Base-by-base conservation (phyloP, 1,140 invertebrate genomes). In the Rhysida immarginata region DNA sequence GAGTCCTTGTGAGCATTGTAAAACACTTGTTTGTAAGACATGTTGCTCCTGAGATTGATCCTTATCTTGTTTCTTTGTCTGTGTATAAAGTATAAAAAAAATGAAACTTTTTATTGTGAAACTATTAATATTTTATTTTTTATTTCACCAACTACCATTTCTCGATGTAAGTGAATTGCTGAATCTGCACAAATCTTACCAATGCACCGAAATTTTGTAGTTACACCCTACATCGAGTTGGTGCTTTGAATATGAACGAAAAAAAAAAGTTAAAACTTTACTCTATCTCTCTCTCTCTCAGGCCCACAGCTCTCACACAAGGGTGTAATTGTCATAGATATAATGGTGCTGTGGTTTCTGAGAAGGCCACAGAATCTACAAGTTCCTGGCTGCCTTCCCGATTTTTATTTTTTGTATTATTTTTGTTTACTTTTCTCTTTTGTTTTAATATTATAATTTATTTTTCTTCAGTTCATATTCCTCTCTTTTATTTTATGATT, bases 211-310 rank as follows among this genome's bases (percentile, higher is more conserved):
- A 16, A 8, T 35, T 5, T 35, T 35, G 29, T 35, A 5, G 16
- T 35, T 16, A 35, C 16, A 16, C 5, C 16, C 5, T 35, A 8
- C 16, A 35, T 35, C 29, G 42, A 27, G 13, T 45, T 45, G 29
- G 41, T 48, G 20, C 24, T 24, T 20, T 48, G 26, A 51, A 26
- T 14, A 25, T 26, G 27, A 56, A 50, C 25, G 63, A 68, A 53
- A 45, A 35, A 43, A 41, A 16, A 46, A 42, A 24, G 23, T 24
- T n/a, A 57, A 53, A 57, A 57, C 24, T 53, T 48, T 21, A 11
- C 21, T 21, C 21, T 14, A 49, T 21, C 18, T n/a, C 27, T 45
- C 41, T n/a, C n/a, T n/a, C n/a, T n/a, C n/a, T n/a, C n/a, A n/a
- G n/a, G n/a, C n/a, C n/a, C n/a, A n/a, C n/a, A n/a, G n/a, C n/a